A percentile compares a stretch with the other conserved stretches of the same genome.
phyloP scores from a whole-genome alignment of 2,888 invertebrate genomes.

The Erynnis tages region DNA sequence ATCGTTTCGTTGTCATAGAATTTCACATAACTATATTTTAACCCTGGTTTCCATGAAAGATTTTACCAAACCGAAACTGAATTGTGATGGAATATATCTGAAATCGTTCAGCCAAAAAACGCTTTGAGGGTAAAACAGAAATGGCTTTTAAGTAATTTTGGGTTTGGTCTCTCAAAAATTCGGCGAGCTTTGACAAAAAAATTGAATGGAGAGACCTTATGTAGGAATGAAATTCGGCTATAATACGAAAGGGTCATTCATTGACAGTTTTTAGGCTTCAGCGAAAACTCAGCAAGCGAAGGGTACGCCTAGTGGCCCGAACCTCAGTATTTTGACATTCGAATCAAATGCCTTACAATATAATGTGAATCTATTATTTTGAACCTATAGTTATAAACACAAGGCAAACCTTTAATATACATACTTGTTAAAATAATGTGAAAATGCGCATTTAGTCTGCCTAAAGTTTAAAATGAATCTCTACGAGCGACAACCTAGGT shows the following conservation, averaged over 20 bases:
- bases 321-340: too few species aligned
- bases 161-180: slow-evolving; percentile 11
- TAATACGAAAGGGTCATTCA: slow-evolving; percentile 9
- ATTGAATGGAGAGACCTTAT: slow-evolving; percentile 8
- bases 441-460: too few species aligned
- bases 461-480: too few species aligned
- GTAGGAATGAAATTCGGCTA: slow-evolving; percentile 8
- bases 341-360: too few species aligned
- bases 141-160: slow-evolving; percentile 23
- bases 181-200: slow-evolving; percentile 23
- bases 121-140: slow-evolving; percentile 26
- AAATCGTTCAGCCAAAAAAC: slow-evolving; percentile 11
- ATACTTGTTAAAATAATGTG: too few species aligned
- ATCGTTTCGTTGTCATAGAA: too few species aligned
- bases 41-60: not conserved
- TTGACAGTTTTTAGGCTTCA: slow-evolving; percentile 3
- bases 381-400: too few species aligned
- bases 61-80: not conserved
- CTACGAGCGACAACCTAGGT: too few species aligned
- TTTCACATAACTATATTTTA: not conserved
- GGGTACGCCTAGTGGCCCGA: too few species aligned
- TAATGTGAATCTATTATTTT: too few species aligned
- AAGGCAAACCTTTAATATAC: too few species aligned
- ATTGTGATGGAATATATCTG: not conserved
- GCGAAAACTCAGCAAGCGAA: not conserved